phyloP scores from a whole-genome alignment of 2,888 invertebrate genomes.

The Drosophila meridiana region DNA sequence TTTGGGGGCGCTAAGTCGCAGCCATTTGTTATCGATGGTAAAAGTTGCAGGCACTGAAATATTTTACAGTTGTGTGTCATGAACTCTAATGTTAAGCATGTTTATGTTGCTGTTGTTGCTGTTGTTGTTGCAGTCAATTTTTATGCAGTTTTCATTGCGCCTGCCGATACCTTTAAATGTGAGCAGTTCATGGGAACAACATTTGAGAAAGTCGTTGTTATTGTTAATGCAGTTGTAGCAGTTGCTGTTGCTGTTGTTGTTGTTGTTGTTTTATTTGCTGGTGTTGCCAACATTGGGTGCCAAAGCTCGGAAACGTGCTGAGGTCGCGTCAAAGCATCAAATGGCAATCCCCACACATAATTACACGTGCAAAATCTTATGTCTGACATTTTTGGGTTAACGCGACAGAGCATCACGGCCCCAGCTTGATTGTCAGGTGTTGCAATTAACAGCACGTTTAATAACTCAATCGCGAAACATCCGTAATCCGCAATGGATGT shows the following conservation, averaged over 20 bases:
- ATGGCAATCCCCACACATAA: slow-evolving; percentile 55
- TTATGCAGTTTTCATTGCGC: slow-evolving; percentile 63
- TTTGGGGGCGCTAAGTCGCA: slow-evolving; percentile 75
- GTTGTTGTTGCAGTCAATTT: slow-evolving; percentile 24
- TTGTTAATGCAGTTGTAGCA: slow-evolving; percentile 42
- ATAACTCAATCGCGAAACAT: slow-evolving; percentile 66
- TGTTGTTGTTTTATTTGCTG: slow-evolving; percentile 30
- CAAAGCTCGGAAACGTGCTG: slow-evolving; percentile 57
- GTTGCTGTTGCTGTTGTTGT: slow-evolving; percentile 31
- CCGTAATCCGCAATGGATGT: slow-evolving; percentile 14
- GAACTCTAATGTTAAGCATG: slow-evolving; percentile 75
- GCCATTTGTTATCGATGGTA: slow-evolving; percentile 76
- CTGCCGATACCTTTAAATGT: slow-evolving; percentile 73
- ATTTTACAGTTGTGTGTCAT: slow-evolving; percentile 79
- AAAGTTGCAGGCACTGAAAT: slow-evolving; percentile 72
- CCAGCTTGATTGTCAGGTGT: slow-evolving; percentile 37
- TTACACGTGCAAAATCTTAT: slow-evolving; percentile 62
- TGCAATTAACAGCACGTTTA: slow-evolving; percentile 70
- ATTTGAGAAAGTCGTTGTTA: slow-evolving; percentile 69
- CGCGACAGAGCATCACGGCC: slow-evolving; percentile 57
- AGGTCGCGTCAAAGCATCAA: slow-evolving; percentile 52
- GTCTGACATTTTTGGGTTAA: slow-evolving; percentile 75
- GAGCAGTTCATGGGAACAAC: slow-evolving; percentile 75
- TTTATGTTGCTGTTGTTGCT: slow-evolving; percentile 27
- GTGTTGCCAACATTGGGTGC: slow-evolving; percentile 21